phyloP scores from a whole-genome alignment of 2,797 vertebrate genomes.

The Thamnophis elegans region DNA sequence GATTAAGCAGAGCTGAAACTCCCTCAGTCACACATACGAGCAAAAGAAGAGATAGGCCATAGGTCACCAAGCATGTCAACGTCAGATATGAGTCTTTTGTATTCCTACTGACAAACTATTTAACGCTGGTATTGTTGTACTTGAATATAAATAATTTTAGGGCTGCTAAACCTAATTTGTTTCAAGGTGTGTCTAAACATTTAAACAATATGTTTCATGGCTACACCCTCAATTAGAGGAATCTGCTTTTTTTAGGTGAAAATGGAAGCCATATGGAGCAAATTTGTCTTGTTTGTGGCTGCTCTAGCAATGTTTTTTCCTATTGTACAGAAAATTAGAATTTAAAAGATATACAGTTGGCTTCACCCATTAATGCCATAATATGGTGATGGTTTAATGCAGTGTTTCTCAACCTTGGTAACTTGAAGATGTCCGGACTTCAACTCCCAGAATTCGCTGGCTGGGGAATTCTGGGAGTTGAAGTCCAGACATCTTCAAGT shows the following conservation, averaged over 20 bases:
- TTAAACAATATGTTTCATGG: neutral
- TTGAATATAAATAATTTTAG: neutral
- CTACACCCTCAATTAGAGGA: neutral
- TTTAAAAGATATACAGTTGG: neutral
- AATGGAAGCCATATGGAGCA: neutral
- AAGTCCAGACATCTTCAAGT: too few relatives aligned
- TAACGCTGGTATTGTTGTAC: neutral
- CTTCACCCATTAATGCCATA: neutral
- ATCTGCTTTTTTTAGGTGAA: neutral
- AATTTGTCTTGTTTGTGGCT: neutral
- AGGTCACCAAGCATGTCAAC: neutral
- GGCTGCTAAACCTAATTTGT: neutral
- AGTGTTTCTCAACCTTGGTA: too few relatives aligned
- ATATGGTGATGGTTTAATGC: neutral
- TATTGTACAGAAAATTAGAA: neutral
- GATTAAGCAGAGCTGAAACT: neutral
- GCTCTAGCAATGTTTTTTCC: neutral
- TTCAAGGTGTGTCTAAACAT: conserved; percentile 5
- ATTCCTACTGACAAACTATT: neutral
- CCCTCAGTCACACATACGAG: neutral
- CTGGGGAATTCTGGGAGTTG: too few relatives aligned
- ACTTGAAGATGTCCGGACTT: too few relatives aligned
- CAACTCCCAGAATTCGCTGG: too few relatives aligned
- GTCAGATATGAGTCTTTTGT: neutral
- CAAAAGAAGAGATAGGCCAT: neutral